phyloP scores from a whole-genome alignment of 92 coral and sea anemone genomes.

The Nematostella vectensis region DNA sequence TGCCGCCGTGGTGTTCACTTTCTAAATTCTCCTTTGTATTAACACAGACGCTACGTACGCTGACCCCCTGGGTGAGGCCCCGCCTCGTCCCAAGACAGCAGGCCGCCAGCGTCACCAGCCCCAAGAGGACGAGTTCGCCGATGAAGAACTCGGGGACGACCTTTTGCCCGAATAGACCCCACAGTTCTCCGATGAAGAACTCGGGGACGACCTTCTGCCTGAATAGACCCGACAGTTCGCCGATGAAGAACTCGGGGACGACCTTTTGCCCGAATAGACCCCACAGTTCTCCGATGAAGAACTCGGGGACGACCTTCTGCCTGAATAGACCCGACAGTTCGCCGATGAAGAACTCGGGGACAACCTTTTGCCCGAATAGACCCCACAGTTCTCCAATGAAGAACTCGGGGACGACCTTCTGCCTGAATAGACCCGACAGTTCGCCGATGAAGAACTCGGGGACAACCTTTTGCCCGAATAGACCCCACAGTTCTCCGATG shows the following conservation, averaged over 20 bases:
- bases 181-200: constrained; percentile 95
- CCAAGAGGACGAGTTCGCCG: constrained; percentile 91
- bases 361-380: too few relatives aligned
- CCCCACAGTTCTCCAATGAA: too few relatives aligned
- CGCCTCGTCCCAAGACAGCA: constrained; percentile 98
- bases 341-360: too few relatives aligned
- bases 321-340: too few relatives aligned
- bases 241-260: constrained; percentile 98
- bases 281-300: constrained; percentile 96
- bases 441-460: too few relatives aligned
- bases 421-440: too few relatives aligned
- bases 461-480: too few relatives aligned
- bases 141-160: constrained; percentile 98
- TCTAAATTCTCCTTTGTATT: too few relatives aligned
- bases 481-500: too few relatives aligned
- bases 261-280: constrained; percentile 84
- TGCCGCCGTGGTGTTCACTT: too few relatives aligned
- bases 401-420: too few relatives aligned
- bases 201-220: constrained; percentile 96
- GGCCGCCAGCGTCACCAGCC: constrained; percentile 71
- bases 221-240: constrained; percentile 92
- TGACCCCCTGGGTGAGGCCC: constrained; percentile 99
- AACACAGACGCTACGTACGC: constrained; percentile 98
- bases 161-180: constrained; percentile 86
- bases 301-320: constrained; percentile 95